Conservation (phyloP, 2,113 vertebrate genomes). For the Pampusana beccarii region DNA sequence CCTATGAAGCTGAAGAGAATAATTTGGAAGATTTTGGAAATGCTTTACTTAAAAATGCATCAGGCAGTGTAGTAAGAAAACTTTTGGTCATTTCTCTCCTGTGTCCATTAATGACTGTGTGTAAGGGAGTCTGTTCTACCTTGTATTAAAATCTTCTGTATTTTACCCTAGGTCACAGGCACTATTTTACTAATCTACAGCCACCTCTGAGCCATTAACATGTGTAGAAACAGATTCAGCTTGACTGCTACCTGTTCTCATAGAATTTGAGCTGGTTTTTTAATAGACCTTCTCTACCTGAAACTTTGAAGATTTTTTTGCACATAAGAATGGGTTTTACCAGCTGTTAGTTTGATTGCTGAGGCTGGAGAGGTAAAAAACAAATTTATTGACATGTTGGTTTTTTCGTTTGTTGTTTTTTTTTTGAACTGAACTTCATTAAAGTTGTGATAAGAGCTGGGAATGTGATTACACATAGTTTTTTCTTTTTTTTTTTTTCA, state of each 20-base stretch:
- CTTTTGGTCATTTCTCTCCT: not conserved
- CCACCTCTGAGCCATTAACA: not conserved
- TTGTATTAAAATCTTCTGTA: not conserved
- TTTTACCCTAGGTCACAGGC: not conserved
- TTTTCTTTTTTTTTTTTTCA: not conserved
- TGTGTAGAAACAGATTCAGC: not conserved
- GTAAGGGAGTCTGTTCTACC: not conserved
- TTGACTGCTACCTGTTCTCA: not conserved
- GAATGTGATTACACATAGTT: not conserved
- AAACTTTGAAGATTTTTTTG: not conserved
- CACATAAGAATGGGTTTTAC: not conserved
- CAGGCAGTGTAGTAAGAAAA: not conserved
- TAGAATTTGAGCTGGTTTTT: not conserved
- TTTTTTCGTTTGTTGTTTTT: not conserved
- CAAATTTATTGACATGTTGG: not conserved
- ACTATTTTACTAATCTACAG: not conserved
- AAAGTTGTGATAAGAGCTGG: not conserved
- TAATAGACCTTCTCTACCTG: not conserved
- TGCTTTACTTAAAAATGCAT: not conserved
- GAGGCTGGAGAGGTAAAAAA: not conserved
- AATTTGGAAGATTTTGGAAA: not conserved
- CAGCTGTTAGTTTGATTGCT: not conserved
- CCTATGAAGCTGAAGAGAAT: not conserved
- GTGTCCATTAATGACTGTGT: not conserved
- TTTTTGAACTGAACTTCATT: not conserved